These are phyloP conservation scores for Melanogrammus aeglefinus DNA, from an alignment of 2,797 vertebrate species.

Conservation along the genomic window DNA sequence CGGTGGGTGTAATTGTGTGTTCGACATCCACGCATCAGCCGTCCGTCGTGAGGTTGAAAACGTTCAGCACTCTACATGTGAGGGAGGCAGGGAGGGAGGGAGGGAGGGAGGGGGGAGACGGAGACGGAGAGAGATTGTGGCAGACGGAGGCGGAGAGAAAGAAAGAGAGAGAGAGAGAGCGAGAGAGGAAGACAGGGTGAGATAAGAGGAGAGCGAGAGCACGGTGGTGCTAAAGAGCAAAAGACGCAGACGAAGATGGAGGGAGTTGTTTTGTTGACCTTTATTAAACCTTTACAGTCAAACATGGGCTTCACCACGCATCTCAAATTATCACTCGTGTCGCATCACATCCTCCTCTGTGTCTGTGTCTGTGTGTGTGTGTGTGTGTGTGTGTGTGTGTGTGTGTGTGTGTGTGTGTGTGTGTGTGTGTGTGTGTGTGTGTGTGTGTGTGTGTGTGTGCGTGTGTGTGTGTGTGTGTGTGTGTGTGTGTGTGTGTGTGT, in stretches of 20 bases:
- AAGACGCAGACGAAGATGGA: background rate
- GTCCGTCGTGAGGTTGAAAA: too few species aligned
- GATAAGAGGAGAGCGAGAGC: constrained; percentile 35
- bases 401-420: too few species aligned
- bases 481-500: background rate
- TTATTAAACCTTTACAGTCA: constrained; percentile 53
- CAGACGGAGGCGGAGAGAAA: background rate
- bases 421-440: too few species aligned
- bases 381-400: too few species aligned
- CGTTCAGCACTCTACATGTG: too few species aligned
- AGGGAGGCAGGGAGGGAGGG: too few species aligned
- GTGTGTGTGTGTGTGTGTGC: background rate
- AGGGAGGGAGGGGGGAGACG: background rate
- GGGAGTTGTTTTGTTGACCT: constrained; percentile 43
- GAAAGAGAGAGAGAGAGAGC: constrained; percentile 23
- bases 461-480: background rate
- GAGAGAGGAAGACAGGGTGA: constrained; percentile 24
- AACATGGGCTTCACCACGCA: constrained; percentile 56
- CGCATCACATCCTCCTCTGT: background rate
- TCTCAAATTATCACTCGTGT: constrained; percentile 42
- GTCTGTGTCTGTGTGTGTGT: background rate
- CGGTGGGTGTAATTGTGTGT: background rate
- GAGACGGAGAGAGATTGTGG: constrained; percentile 15
- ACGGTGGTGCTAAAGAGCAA: constrained; percentile 22
- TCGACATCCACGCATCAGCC: too few species aligned